Conservation (phyloP, 2,888 invertebrate genomes). For the Hetaerina titia region DNA sequence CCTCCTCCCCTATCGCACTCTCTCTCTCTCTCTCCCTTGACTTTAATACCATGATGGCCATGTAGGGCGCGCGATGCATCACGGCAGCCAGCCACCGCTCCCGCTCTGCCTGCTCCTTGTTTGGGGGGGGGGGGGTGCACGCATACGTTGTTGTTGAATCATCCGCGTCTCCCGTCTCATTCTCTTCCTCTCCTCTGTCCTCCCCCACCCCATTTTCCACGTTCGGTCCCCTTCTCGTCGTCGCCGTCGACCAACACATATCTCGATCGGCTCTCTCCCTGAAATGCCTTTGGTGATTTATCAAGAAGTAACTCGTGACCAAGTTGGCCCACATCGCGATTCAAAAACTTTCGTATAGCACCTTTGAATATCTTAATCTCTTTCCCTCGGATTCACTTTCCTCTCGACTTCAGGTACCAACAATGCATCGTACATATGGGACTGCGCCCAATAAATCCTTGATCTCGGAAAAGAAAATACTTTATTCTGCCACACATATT, state of each 20-base stretch:
- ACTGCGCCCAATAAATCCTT: neutral
- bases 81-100: neutral
- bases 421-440: neutral
- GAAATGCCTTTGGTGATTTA: neutral
- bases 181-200: too few relatives aligned
- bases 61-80: slow-evolving; percentile 5
- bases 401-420: neutral
- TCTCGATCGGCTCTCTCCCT: neutral
- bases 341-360: neutral
- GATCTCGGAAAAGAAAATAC: neutral
- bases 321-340: neutral
- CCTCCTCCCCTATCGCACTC: too few relatives aligned
- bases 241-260: neutral
- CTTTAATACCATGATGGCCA: slow-evolving; percentile 24
- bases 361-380: neutral
- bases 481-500: too few relatives aligned
- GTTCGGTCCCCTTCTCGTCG: neutral
- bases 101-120: neutral
- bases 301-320: neutral
- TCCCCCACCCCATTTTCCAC: neutral
- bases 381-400: neutral
- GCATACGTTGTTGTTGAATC: neutral
- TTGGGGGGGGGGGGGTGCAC: neutral
- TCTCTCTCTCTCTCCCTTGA: neutral
- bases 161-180: neutral